A percentile compares a stretch with the other conserved stretches of the same genome.
Evolutionary conservation across 2,888 invertebrate genomes (phyloP).

Genomic region (Axea sp.): DNA sequence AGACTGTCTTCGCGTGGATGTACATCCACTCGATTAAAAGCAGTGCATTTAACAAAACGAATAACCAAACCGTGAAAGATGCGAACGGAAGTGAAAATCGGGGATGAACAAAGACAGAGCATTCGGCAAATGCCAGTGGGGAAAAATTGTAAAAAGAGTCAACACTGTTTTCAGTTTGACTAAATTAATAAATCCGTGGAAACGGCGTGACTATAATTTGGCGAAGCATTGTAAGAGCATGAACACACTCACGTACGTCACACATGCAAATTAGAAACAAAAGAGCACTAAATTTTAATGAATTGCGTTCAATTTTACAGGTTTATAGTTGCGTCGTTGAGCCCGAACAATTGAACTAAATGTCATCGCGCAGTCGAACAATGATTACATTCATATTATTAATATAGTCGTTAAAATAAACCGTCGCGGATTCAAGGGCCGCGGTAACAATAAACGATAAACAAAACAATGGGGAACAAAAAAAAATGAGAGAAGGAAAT

Average conservation of each 20-base stretch:
- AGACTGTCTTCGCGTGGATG: too few species aligned
- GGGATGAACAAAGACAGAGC: too few species aligned
- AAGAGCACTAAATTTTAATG: constrained; percentile 58
- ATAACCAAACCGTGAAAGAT: too few species aligned
- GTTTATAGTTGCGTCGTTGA: constrained; percentile 41
- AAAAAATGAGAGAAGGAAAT: constrained; percentile 8
- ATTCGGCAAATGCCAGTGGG: not conserved
- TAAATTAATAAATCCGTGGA: constrained; percentile 36
- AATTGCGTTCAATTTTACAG: constrained; percentile 47
- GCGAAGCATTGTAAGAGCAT: constrained; percentile 37
- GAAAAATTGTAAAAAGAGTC: constrained; percentile 6
- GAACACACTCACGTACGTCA: constrained; percentile 26
- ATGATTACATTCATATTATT: constrained; percentile 50
- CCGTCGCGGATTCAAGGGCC: constrained; percentile 5
- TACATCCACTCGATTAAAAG: too few species aligned
- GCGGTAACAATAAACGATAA: constrained; percentile 15
- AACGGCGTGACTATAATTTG: constrained; percentile 36
- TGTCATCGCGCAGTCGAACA: constrained; percentile 43
- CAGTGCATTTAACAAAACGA: too few species aligned
- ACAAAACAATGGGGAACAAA: constrained; percentile 22
- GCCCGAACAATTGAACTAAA: constrained; percentile 34
- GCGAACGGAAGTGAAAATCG: too few species aligned
- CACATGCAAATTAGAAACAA: constrained; percentile 56
- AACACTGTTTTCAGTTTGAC: constrained; percentile 17
- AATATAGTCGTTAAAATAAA: constrained; percentile 41